A percentile compares a stretch with the other conserved stretches of the same genome.
Evolutionary conservation across 37 sponge, comb jelly and placozoan species (phyloP).

Genomic region (Petrosia ficiformis): DNA sequence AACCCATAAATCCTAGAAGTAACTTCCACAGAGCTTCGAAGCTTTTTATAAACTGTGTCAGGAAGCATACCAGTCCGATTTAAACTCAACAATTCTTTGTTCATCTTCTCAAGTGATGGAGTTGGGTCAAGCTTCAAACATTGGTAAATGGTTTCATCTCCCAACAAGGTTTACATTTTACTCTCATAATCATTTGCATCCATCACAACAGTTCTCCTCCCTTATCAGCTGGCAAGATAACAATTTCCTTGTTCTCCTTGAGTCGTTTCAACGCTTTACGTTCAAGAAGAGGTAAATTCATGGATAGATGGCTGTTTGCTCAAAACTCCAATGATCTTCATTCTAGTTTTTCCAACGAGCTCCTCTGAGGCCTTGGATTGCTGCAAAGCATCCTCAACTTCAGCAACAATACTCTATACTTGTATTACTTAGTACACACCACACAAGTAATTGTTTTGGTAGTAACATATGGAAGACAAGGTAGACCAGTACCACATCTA

Average conservation of each 20-base stretch:
- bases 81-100: background rate
- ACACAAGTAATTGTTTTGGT: too few species aligned
- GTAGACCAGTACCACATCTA: too few species aligned
- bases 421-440: too few species aligned
- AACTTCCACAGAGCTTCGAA: background rate
- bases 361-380: too few species aligned
- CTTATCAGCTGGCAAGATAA: slow-evolving; percentile 19
- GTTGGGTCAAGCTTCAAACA: slow-evolving; percentile 14
- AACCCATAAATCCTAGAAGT: slow-evolving; percentile 7
- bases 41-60: background rate
- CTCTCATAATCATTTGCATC: background rate
- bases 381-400: too few species aligned
- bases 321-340: too few species aligned
- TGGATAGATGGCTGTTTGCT: too few species aligned
- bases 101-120: slow-evolving; percentile 32
- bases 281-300: too few species aligned
- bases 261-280: too few species aligned
- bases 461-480: too few species aligned
- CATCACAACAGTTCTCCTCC: slow-evolving; percentile 12
- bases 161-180: slow-evolving; percentile 12
- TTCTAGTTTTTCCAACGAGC: too few species aligned
- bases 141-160: slow-evolving; percentile 7
- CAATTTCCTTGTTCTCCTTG: background rate
- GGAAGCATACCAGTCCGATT: background rate
- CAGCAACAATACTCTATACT: too few species aligned